Base-by-base conservation (phyloP, 30 jellyfish, hydroid and myxozoan species). In the Cassiopea xamachana region DNA sequence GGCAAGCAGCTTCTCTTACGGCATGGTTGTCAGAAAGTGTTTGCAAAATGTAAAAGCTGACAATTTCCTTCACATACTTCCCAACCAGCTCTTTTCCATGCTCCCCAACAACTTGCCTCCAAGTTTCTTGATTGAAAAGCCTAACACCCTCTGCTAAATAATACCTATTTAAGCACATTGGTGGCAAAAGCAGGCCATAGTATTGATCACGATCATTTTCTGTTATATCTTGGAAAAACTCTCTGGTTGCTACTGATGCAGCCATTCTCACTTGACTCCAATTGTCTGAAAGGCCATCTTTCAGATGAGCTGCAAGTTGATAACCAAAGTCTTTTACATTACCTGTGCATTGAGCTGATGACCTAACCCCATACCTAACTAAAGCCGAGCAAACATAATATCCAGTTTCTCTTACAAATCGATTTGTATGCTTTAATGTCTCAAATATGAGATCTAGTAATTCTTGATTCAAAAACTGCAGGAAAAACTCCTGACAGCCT, bases 251-350 rank as follows among this genome's bases (percentile, higher is more conserved):
- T 70, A 92, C 97, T 47, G 99, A 96, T 5, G 99, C 99, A 10
- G 99, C 99, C 88, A 96, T 86, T 73, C 99, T 86, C 1, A 96
- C 99, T 90, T 96, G 99, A 79, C 99, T 96, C 99, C 99, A 96
- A 73, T 96, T 96, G 92, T 96, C 99, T 10, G 98, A 86, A 69
- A 96, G 88, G 43, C 99, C 98, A 45, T 60, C 90, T 14, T 69
- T 55, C 7, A 96, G 93, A 74, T 91, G 97, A 10, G 69, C 86
- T 17, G 96, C 98, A 69, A 96, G 92, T 50, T 93, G 96, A 74
- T 80, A 78, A 6, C 98, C 98, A 74, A 96, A 72, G 19, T 86
- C 96, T 69, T 93, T 88, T n/a, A 84, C 85, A 9, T 85, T 84
- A 12, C 92, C 92, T 7, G 94, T 46, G 48, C 16, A 45, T 59